Base-by-base conservation (phyloP, 2,113 vertebrate genomes). In the rat (Rattus norvegicus) region DNA sequence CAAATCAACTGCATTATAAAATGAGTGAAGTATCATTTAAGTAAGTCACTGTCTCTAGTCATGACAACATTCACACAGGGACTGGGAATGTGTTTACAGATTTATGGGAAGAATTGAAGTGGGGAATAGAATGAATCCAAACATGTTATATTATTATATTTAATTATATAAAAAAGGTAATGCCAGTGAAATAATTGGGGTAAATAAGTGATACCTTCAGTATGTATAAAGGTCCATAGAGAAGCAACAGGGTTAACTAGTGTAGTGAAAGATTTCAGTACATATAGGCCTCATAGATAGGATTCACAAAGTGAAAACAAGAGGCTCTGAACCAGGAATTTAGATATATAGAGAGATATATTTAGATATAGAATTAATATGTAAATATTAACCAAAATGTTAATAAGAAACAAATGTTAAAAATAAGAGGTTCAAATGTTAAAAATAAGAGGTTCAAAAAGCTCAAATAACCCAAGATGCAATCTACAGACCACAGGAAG, bases 1-100 rank as follows among this genome's bases (percentile, higher is more conserved):
- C 70, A 94, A 93, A 16, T 88, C 54, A 84, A 17, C 28, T 49
- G 80, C 52, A 49, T 88, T 92, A 95, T 86, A 52, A 94, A 94
- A 88, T 94, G 59, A 83, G 76, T 88, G 77, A 93, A 22, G 24
- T 80, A 95, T 59, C 91, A 22, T 47, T 65, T 28, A 93, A 93
- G 89, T 69, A 90, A 96, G 79, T 81, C 24, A 92, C 47, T 83
- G 83, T 95, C 54, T 92, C 33, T 54, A 88, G 36, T 26, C n/a
- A 90, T n/a, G 20, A 79, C 63, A 59, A 59, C 54, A 92, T 5
- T 84, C 61, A 77, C 72, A 94, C 76, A 26, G 20, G 52, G 49
- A 83, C 11, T 88, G 83, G 14, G 70, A 28, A 95, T 17, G 54
- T 49, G 59, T 87, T 88, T 94, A 87, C 47, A 91, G 75, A 90